Evolutionary conservation across 2,888 invertebrate species (phyloP).

Genomic region (Anthophora plumipes): DNA sequence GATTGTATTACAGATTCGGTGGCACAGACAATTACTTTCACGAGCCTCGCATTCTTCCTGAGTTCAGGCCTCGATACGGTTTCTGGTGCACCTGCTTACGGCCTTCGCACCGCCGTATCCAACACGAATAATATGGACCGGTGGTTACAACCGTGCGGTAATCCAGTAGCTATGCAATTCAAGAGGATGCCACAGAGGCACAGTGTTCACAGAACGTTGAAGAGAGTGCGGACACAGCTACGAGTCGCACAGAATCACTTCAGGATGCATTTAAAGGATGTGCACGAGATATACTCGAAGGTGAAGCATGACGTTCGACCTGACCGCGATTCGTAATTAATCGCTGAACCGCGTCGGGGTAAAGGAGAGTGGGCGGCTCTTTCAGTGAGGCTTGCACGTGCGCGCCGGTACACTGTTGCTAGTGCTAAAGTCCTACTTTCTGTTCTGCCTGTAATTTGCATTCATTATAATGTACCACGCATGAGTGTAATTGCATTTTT

Average conservation of each 20-base stretch:
- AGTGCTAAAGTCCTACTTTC: constrained; percentile 70
- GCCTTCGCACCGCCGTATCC: constrained; percentile 67
- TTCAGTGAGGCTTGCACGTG: constrained; percentile 66
- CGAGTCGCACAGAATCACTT: constrained; percentile 82
- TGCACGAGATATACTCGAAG: constrained; percentile 81
- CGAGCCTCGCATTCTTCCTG: constrained; percentile 81
- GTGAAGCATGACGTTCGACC: constrained; percentile 69
- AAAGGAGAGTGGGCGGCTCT: constrained; percentile 64
- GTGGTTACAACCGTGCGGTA: constrained; percentile 83
- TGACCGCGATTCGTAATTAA: constrained; percentile 69
- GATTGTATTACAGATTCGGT: constrained; percentile 80
- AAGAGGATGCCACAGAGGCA: constrained; percentile 77
- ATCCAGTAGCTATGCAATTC: constrained; percentile 74
- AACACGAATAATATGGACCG: constrained; percentile 74
- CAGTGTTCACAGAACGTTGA: constrained; percentile 79
- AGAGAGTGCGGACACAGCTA: constrained; percentile 82
- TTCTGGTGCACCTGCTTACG: constrained; percentile 77
- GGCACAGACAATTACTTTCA: constrained; percentile 81
- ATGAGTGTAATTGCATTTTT: constrained; percentile 56
- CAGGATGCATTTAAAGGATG: constrained; percentile 79
- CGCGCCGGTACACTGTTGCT: constrained; percentile 54
- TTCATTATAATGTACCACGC: constrained; percentile 65
- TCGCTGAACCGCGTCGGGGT: constrained; percentile 53
- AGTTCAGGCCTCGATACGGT: constrained; percentile 73
- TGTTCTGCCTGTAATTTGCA: constrained; percentile 67